These are phyloP conservation scores for Hormiphora californensis DNA, from an alignment of 37 sponge, comb jelly and placozoan species.

Conservation along the genomic window DNA sequence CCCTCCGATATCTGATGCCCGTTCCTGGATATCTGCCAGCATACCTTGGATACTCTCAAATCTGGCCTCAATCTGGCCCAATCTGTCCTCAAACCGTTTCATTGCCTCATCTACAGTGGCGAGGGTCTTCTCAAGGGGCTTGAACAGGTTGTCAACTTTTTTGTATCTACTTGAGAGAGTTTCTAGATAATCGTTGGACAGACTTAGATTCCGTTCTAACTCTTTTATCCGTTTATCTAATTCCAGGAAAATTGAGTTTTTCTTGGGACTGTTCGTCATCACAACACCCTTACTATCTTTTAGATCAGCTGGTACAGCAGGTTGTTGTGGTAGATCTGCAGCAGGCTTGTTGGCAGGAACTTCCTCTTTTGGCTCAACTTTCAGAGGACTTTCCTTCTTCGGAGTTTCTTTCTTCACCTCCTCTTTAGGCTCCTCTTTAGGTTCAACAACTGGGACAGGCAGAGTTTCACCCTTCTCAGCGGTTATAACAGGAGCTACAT, in stretches of 20 bases:
- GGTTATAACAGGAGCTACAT: too few species aligned
- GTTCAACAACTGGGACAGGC: too few species aligned
- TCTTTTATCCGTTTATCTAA: conserved; percentile 37
- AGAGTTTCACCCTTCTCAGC: too few species aligned
- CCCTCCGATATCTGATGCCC: not conserved
- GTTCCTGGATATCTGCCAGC: not conserved
- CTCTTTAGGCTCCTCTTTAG: too few species aligned
- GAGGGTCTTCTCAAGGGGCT: conserved; percentile 41
- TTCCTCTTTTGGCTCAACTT: too few species aligned
- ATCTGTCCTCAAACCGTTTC: not conserved
- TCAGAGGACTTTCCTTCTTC: too few species aligned
- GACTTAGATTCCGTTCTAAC: not conserved
- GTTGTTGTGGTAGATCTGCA: too few species aligned
- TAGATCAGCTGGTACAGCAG: too few species aligned
- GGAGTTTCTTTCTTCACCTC: too few species aligned
- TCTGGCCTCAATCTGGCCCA: not conserved
- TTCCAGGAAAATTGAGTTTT: conserved; percentile 37
- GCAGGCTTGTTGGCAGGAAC: too few species aligned
- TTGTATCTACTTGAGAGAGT: conserved; percentile 39
- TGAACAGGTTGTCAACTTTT: conserved; percentile 11
- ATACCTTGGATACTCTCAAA: not conserved
- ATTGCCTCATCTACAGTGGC: conserved; percentile 44
- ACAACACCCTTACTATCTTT: not conserved
- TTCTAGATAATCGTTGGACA: conserved; percentile 51
- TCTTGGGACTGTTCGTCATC: conserved; percentile 52